These are phyloP conservation scores for Gryllus longicercus DNA, from an alignment of 2,888 invertebrate genomes.

Conservation along the genomic window DNA sequence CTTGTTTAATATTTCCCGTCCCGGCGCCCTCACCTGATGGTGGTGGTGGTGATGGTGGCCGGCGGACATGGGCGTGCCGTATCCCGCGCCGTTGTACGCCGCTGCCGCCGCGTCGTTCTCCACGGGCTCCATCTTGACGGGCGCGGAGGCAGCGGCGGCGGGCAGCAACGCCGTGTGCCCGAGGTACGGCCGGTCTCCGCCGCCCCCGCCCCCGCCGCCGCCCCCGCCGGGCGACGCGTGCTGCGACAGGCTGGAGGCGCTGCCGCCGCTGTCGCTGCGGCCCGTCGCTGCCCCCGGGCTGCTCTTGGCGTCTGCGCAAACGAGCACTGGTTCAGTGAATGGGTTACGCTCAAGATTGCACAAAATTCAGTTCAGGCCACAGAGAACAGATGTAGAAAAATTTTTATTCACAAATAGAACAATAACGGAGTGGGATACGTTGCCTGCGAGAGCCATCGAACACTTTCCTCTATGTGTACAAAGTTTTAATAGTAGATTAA, in stretches of 20 bases:
- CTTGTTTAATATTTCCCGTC: too few relatives aligned
- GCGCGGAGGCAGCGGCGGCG: constrained; percentile 41
- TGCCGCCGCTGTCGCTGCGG: constrained; percentile 30
- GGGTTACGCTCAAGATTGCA: too few relatives aligned
- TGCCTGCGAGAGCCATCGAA: too few relatives aligned
- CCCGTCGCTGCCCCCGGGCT: constrained; percentile 32
- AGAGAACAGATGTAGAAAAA: too few relatives aligned
- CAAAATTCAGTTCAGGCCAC: too few relatives aligned
- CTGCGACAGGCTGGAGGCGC: constrained; percentile 28
- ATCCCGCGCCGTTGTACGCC: background rate
- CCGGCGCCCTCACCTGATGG: constrained; percentile 18
- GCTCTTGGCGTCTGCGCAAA: constrained; percentile 25
- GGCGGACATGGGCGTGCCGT: constrained; percentile 1
- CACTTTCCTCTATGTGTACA: too few relatives aligned
- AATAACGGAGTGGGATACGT: too few relatives aligned
- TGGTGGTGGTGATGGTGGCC: constrained; percentile 29
- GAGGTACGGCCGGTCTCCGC: constrained; percentile 51
- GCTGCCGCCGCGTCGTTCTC: constrained; percentile 23
- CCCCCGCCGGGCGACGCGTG: constrained; percentile 34
- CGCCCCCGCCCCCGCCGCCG: constrained; percentile 38
- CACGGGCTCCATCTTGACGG: constrained; percentile 34
- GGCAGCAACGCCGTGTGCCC: constrained; percentile 58
- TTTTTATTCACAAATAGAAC: too few relatives aligned
- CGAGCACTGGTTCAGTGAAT: too few relatives aligned
- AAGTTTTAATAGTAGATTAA: too few relatives aligned